Evolutionary conservation across 2,113 vertebrate species (phyloP).

Genomic region (Seriola aureovittata): DNA sequence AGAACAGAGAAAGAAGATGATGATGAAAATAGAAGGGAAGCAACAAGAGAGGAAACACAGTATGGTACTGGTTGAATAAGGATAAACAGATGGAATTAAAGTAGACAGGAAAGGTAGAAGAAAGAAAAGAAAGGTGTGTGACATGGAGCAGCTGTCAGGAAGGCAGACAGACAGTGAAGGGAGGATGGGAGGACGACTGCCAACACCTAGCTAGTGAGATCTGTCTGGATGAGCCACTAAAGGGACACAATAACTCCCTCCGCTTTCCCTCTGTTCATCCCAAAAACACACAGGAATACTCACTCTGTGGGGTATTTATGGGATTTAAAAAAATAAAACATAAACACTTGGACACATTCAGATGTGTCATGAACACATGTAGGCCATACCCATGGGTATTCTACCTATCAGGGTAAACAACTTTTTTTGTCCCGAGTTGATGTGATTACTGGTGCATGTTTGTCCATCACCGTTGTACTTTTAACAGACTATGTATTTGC

Average conservation of each 20-base stretch:
- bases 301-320: neutral
- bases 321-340: neutral
- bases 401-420: neutral
- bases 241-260: conserved; percentile 28
- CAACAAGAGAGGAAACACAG: neutral
- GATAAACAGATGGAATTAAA: neutral
- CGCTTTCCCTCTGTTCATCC: neutral
- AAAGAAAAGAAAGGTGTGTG: neutral
- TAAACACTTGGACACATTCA: conserved; percentile 27
- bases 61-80: neutral
- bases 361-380: conserved; percentile 30
- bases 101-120: neutral
- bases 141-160: conserved; percentile 18
- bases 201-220: conserved; percentile 26
- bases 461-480: neutral
- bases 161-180: neutral
- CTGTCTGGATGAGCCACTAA: conserved; percentile 33
- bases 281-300: conserved; percentile 21
- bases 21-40: neutral
- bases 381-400: neutral
- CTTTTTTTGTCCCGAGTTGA: conserved; percentile 3
- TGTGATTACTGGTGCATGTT: conserved; percentile 7
- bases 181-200: conserved; percentile 26
- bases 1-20: neutral
- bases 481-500: neutral